phyloP scores from a whole-genome alignment of 92 coral and sea anemone genomes.

The Porites cylindrica region DNA sequence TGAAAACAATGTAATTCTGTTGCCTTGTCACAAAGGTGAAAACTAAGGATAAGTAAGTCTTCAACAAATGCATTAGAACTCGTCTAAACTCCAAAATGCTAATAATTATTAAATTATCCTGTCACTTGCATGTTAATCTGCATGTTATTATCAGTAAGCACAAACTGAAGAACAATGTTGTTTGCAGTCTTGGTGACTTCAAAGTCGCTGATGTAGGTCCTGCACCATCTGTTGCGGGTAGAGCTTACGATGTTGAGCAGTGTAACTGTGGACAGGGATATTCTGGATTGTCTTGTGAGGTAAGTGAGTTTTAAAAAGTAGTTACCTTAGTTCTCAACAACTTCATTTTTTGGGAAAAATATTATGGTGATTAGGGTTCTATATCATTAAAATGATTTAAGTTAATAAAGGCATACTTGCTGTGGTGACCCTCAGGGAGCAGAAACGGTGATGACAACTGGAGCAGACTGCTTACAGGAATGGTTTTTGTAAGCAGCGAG shows the following conservation, averaged over 20 bases:
- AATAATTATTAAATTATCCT: too few species aligned
- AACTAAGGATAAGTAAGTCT: not conserved
- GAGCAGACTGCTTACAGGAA: too few species aligned
- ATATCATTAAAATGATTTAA: too few species aligned
- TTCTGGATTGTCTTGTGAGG: conserved; percentile 96
- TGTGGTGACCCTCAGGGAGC: too few species aligned
- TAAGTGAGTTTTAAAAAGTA: not conserved
- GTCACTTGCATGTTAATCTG: too few species aligned
- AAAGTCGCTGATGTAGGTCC: conserved; percentile 63
- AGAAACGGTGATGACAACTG: too few species aligned
- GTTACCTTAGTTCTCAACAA: not conserved
- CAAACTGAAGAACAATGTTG: not conserved
- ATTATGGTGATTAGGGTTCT: too few species aligned
- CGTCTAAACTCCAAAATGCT: not conserved
- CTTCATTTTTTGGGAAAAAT: not conserved
- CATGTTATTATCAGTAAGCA: too few species aligned
- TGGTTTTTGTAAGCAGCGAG: too few species aligned
- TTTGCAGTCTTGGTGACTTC: conserved; percentile 85
- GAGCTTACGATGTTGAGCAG: conserved; percentile 92
- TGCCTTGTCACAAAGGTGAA: too few species aligned
- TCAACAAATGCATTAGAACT: not conserved
- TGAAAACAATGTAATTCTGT: too few species aligned
- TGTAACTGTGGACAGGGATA: conserved; percentile 90
- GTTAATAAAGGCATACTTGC: too few species aligned
- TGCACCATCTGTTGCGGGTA: conserved; percentile 50